Evolutionary conservation across 2,797 vertebrate genomes (phyloP).

Genomic region (Rhinichthys osculus): DNA sequence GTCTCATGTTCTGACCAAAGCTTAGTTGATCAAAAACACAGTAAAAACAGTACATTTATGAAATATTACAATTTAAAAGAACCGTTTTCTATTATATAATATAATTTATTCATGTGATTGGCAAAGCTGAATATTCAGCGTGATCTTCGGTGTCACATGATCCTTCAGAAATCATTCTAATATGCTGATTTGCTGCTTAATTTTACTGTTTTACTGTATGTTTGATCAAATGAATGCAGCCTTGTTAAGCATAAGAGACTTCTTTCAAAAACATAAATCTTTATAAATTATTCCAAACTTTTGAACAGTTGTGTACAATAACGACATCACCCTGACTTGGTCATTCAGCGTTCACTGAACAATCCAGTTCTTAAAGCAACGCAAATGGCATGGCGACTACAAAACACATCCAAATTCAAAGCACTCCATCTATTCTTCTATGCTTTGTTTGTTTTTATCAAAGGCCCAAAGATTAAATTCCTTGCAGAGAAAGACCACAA

Average conservation of each 20-base stretch:
- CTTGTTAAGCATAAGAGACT: too few relatives aligned
- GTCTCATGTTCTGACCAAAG: too few relatives aligned
- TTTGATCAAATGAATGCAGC: background rate
- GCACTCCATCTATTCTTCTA: background rate
- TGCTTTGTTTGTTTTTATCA: constrained; percentile 8
- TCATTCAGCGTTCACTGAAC: background rate
- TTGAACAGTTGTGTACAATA: background rate
- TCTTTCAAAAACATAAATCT: background rate
- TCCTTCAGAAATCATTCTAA: background rate
- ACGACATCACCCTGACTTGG: background rate
- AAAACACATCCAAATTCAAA: background rate
- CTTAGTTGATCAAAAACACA: background rate
- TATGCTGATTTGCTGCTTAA: background rate
- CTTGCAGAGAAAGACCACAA: background rate
- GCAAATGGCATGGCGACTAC: background rate
- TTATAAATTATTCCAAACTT: background rate
- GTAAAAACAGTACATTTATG: background rate
- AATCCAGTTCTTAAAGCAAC: background rate
- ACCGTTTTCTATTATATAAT: background rate
- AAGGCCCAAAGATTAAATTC: background rate
- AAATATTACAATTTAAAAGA: background rate
- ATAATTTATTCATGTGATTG: background rate
- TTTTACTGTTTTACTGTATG: background rate
- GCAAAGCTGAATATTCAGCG: background rate
- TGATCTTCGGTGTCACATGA: background rate